Base-by-base conservation (phyloP, 92 coral and sea anemone species). In the Actinostola sp. region DNA sequence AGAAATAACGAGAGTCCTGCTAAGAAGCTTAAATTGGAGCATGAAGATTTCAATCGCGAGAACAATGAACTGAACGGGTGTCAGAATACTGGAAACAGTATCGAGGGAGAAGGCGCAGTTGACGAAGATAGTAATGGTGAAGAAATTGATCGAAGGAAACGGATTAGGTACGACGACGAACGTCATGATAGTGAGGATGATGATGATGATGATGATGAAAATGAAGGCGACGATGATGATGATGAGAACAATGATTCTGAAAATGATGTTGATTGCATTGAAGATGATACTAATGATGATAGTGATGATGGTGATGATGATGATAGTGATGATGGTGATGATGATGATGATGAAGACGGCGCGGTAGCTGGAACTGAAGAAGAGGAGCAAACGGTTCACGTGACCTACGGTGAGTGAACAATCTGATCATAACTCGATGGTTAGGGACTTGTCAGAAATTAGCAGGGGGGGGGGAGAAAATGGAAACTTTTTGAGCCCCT, bases 401-500 rank as follows among this genome's bases (percentile, higher is more conserved):
- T 68, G 50, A 68, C 74, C 8, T 68, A 68, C 16, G 74, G 74
- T 68, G 31, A 68, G 74, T 68, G 25, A 7, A 39, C 14, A n/a
- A n/a, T n/a, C n/a, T 14, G 45, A 7, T 39, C 7, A 39, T 39
- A 39, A 39, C n/a, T n/a, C n/a, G n/a, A n/a, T 39, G 45, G 14
- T 7, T 14, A 34, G 16, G 17, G 6, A 15, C 15, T 35, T 11
- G 4, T 5, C 21, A 36, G 17, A 31, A 8, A 32, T 49, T 10
- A 8, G 5, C n/a, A 20, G n/a, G 20, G 56, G 14, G 24, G 8
- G n/a, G 21, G 56, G 4, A 4, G 32, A 7, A 6, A 15, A 6
- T 56, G 31, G 31, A 33, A 30, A 15, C 66, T n/a, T n/a, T n/a
- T n/a, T n/a, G n/a, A n/a, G n/a, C n/a, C n/a, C n/a, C n/a, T n/a